These are phyloP conservation scores for Unio delphinus DNA, from an alignment of 2,888 invertebrate genomes.

Conservation along the genomic window DNA sequence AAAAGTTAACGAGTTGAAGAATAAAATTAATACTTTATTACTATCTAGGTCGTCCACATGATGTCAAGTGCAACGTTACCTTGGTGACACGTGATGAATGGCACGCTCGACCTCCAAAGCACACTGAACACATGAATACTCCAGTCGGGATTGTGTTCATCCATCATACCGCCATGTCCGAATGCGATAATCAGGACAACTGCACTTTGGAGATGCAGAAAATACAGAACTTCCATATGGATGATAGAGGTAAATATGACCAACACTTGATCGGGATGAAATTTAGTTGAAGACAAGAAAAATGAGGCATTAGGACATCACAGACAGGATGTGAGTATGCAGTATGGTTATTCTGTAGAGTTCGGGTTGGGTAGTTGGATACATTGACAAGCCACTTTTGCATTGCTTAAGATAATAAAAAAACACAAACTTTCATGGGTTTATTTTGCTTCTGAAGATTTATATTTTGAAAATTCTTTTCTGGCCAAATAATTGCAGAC, in stretches of 20 bases:
- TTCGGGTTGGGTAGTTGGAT: too few relatives aligned
- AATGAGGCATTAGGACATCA: background rate
- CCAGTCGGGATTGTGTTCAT: conserved; percentile 60
- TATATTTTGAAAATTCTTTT: too few relatives aligned
- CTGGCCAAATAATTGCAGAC: too few relatives aligned
- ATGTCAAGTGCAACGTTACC: conserved; percentile 13
- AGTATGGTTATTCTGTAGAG: too few relatives aligned
- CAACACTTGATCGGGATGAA: background rate
- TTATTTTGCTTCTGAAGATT: too few relatives aligned
- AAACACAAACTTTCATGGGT: too few relatives aligned
- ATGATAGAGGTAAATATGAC: conserved; percentile 30
- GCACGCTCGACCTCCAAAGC: conserved; percentile 45
- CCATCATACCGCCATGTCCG: conserved; percentile 72
- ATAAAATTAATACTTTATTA: too few relatives aligned
- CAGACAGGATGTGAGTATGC: too few relatives aligned
- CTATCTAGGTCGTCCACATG: too few relatives aligned
- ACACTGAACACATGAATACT: conserved; percentile 44
- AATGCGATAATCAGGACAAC: conserved; percentile 40
- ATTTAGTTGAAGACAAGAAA: background rate
- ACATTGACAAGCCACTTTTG: too few relatives aligned
- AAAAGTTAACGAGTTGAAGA: too few relatives aligned
- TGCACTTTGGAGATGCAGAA: conserved; percentile 35
- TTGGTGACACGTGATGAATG: conserved; percentile 50
- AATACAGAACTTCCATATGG: conserved; percentile 52
- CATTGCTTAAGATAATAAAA: too few relatives aligned